These are phyloP conservation scores for Tachysurus fulvidraco DNA, from an alignment of 2,113 vertebrate species.

Conservation along the genomic window DNA sequence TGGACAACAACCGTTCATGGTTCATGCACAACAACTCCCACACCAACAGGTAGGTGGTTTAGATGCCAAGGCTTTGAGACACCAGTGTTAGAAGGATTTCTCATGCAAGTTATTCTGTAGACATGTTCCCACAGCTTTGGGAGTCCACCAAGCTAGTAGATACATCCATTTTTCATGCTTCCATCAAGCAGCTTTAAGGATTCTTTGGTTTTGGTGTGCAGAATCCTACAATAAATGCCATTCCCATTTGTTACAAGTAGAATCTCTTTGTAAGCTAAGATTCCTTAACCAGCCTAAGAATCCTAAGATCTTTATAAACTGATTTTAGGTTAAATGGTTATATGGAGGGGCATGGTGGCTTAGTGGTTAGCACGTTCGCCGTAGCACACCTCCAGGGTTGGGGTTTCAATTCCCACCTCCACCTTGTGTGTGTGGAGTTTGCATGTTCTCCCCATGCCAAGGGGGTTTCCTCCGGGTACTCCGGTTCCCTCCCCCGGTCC, in stretches of 20 bases:
- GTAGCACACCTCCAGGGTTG: too few species aligned
- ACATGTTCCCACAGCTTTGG: not conserved
- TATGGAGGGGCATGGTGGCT: too few species aligned
- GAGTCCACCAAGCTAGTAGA: not conserved
- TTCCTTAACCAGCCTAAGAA: too few species aligned
- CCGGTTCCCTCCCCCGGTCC: too few species aligned
- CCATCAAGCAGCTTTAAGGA: not conserved
- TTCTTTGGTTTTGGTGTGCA: not conserved
- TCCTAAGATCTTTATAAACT: too few species aligned
- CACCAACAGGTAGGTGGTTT: slow-evolving; percentile 85
- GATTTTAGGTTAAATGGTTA: too few species aligned
- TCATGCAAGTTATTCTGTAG: not conserved
- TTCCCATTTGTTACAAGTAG: not conserved
- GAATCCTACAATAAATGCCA: not conserved
- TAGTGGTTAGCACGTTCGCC: too few species aligned
- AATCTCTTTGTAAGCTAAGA: not conserved
- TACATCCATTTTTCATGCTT: not conserved
- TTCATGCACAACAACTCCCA: slow-evolving; percentile 99
- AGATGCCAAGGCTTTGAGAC: not conserved
- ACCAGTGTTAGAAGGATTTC: not conserved
- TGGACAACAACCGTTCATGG: slow-evolving; percentile 99
- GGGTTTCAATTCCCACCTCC: too few species aligned
- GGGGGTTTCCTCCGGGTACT: too few species aligned
- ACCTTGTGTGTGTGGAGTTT: too few species aligned
- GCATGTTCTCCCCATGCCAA: too few species aligned